Conservation (phyloP, 2,888 invertebrate genomes). For the Volucella inflata region DNA sequence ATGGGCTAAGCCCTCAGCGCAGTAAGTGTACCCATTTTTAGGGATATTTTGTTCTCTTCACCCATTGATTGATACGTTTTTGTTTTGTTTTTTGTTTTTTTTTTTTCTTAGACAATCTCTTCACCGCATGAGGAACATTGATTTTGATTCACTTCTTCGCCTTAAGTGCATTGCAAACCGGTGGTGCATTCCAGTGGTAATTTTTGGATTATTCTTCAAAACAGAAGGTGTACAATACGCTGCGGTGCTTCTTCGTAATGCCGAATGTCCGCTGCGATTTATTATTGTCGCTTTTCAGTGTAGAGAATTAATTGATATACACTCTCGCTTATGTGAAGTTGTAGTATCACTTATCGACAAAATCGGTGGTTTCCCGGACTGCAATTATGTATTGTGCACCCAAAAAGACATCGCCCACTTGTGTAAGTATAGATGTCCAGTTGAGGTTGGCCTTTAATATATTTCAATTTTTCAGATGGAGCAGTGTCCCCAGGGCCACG, state of each 20-base stretch:
- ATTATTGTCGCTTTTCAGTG: constrained; percentile 77
- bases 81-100: neutral
- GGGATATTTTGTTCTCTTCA: too few species aligned
- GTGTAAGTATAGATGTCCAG: constrained; percentile 73
- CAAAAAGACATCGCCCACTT: constrained; percentile 78
- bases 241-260: constrained; percentile 77
- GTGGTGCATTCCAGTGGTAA: constrained; percentile 79
- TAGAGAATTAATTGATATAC: constrained; percentile 78
- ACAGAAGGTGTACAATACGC: constrained; percentile 77
- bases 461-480: constrained; percentile 76
- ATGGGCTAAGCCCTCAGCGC: constrained; percentile 79
- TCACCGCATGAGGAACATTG: constrained; percentile 78
- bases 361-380: constrained; percentile 78
- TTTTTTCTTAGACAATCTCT: constrained; percentile 77
- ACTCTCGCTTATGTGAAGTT: constrained; percentile 79
- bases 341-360: constrained; percentile 78
- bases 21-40: constrained; percentile 75
- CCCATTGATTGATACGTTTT: too few species aligned
- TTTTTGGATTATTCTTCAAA: constrained; percentile 79
- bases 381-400: constrained; percentile 78
- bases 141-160: constrained; percentile 79
- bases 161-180: constrained; percentile 80
- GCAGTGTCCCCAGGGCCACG: constrained; percentile 74
- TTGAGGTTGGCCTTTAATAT: neutral
- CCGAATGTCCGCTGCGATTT: constrained; percentile 70